phyloP scores from a whole-genome alignment of 2,888 invertebrate species.

The Dichetophora obliterata region DNA sequence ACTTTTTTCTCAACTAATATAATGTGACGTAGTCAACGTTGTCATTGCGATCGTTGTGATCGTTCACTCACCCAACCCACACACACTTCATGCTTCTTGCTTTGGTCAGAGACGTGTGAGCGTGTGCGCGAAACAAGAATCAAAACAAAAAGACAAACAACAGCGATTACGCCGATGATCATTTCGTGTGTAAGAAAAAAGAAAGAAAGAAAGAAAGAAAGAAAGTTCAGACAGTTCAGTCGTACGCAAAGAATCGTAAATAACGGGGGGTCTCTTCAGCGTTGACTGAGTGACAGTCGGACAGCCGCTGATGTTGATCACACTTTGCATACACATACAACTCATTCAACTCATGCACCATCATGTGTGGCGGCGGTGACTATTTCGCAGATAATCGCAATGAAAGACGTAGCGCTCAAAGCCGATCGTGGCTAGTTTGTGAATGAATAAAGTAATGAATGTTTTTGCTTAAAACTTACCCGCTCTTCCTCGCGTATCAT shows the following conservation, averaged over 20 bases:
- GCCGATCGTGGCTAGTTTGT: conserved; percentile 13
- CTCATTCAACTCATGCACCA: background rate
- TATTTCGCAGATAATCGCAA: conserved; percentile 9
- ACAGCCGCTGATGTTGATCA: background rate
- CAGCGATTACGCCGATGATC: background rate
- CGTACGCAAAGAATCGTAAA: background rate
- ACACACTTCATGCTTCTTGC: background rate
- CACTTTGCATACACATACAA: conserved; percentile 73
- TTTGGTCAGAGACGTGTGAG: background rate
- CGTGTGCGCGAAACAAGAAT: conserved; percentile 55
- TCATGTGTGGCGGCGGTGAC: conserved; percentile 5
- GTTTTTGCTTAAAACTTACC: conserved; percentile 76
- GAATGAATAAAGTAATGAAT: background rate
- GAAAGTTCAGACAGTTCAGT: no score
- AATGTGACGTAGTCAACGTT: background rate
- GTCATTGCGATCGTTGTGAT: conserved; percentile 3
- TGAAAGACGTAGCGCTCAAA: no score
- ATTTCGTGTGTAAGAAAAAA: background rate
- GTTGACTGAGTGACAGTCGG: background rate
- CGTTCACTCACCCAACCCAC: background rate
- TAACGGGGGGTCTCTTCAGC: background rate
- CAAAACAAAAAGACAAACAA: conserved; percentile 57
- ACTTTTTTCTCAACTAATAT: background rate
- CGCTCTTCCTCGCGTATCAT: conserved; percentile 97
- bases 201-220: no score